Conservation (phyloP, 1,140 invertebrate species). For the Armadillidium nasatum region DNA sequence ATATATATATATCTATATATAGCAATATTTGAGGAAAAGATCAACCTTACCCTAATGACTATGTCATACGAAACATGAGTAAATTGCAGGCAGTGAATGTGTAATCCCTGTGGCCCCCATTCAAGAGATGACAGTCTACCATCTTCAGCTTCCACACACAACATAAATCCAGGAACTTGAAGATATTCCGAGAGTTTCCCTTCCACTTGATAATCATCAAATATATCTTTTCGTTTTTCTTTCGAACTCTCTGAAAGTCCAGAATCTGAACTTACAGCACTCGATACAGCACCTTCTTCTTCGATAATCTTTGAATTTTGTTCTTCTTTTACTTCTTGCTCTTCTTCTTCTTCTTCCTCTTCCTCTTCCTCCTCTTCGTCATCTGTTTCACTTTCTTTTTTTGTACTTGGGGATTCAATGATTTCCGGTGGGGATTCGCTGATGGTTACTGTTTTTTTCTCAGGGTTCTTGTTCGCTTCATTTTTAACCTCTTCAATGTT, state of each 20-base stretch:
- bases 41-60: constrained; percentile 31
- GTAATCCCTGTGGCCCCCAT: constrained; percentile 37
- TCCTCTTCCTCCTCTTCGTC: constrained; percentile 22
- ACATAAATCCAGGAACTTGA: constrained; percentile 38
- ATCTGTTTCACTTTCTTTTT: constrained; percentile 9
- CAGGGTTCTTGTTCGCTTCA: background rate
- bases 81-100: constrained; percentile 40
- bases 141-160: constrained; percentile 36
- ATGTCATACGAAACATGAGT: constrained; percentile 39
- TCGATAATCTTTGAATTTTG: constrained; percentile 25
- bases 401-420: background rate
- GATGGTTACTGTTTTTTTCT: background rate
- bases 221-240: background rate
- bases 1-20: too few species aligned
- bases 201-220: background rate
- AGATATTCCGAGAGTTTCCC: constrained; percentile 13
- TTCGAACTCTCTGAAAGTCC: background rate
- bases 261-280: background rate
- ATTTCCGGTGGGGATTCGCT: background rate
- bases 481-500: background rate
- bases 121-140: constrained; percentile 31
- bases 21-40: too few species aligned
- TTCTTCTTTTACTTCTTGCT: constrained; percentile 37
- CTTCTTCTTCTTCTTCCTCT: constrained; percentile 20
- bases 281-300: constrained; percentile 4